Percentiles rank a stretch among this genome's conserved stretches.
Evolutionary conservation across 2,888 invertebrate species (phyloP).

Genomic region (Scaptomyza flava): DNA sequence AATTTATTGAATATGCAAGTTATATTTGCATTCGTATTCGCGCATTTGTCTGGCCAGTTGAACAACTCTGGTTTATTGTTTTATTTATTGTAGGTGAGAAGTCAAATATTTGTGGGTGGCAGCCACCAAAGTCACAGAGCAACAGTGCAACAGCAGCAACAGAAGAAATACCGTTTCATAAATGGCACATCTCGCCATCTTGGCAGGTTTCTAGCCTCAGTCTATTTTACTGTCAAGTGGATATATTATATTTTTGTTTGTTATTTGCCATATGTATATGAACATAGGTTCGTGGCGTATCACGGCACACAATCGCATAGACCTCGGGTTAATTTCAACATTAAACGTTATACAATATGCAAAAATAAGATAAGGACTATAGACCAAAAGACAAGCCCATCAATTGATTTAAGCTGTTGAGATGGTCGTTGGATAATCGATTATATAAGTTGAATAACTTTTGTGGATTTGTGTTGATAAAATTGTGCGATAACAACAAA

Average conservation of each 20-base stretch:
- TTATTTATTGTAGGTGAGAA: slow-evolving; percentile 79
- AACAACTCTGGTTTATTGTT: slow-evolving; percentile 73
- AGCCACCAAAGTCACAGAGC: slow-evolving; percentile 30
- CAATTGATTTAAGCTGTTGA: slow-evolving; percentile 23
- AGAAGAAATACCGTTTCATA: slow-evolving; percentile 51
- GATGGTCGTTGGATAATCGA: slow-evolving; percentile 40
- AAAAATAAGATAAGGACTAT: slow-evolving; percentile 12
- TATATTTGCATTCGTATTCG: slow-evolving; percentile 62
- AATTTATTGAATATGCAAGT: slow-evolving; percentile 79
- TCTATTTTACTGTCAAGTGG: slow-evolving; percentile 65
- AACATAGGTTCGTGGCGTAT: slow-evolving; percentile 51
- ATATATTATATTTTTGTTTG: slow-evolving; percentile 39
- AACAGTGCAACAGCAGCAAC: slow-evolving; percentile 29
- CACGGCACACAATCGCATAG: slow-evolving; percentile 49
- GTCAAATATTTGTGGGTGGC: slow-evolving; percentile 79
- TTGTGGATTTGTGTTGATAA: background rate
- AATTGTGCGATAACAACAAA: background rate
- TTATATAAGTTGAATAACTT: slow-evolving; percentile 17
- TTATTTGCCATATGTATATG: slow-evolving; percentile 15
- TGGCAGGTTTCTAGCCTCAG: slow-evolving; percentile 70
- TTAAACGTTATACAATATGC: slow-evolving; percentile 71
- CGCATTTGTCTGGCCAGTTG: slow-evolving; percentile 68
- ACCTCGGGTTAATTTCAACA: slow-evolving; percentile 73
- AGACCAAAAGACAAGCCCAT: slow-evolving; percentile 58
- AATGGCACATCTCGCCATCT: slow-evolving; percentile 74